phyloP scores from a whole-genome alignment of 2,797 vertebrate species.

The Phrynocephalus vlangalii region DNA sequence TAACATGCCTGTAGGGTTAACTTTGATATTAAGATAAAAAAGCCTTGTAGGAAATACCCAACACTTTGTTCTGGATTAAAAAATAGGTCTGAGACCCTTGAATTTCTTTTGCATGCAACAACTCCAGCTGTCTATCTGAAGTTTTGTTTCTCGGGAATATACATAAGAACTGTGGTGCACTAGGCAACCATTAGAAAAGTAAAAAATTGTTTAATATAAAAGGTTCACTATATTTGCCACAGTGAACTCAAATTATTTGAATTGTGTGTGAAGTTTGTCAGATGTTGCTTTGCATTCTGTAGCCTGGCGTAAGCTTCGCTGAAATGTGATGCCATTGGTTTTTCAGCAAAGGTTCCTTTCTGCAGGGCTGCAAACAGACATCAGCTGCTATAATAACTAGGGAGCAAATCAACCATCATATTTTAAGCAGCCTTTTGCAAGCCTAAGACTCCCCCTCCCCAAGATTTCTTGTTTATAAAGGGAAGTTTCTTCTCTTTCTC shows the following conservation, averaged over 20 bases:
- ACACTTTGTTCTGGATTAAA: neutral
- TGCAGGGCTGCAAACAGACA: conserved; percentile 88
- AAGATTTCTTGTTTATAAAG: conserved; percentile 84
- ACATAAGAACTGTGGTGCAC: conserved; percentile 38
- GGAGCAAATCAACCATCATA: conserved; percentile 85
- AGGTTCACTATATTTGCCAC: conserved; percentile 53
- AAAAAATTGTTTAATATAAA: conserved; percentile 36
- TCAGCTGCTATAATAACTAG: conserved; percentile 84
- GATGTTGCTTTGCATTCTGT: conserved; percentile 80
- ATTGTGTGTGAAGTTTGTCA: conserved; percentile 79
- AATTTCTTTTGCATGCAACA: neutral
- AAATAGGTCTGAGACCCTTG: neutral
- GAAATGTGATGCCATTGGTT: conserved; percentile 91
- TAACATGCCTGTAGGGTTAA: too few species aligned
- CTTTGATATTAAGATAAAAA: conserved; percentile 5
- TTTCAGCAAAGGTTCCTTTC: conserved; percentile 86
- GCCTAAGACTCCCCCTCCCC: conserved; percentile 79
- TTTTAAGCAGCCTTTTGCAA: conserved; percentile 82
- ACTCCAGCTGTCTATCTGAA: neutral
- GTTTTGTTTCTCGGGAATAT: conserved; percentile 43
- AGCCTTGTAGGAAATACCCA: neutral
- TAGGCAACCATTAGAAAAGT: conserved; percentile 21
- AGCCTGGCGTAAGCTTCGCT: conserved; percentile 82
- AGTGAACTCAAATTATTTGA: conserved; percentile 58
- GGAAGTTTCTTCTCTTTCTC: conserved; percentile 79